phyloP scores from a whole-genome alignment of 2,113 vertebrate genomes.

The human region GRCh38 chr3:138275501-138276000 shows the following conservation, averaged over 20 bases:
- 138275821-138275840: constrained; percentile 2
- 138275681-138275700: background rate
- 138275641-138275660: background rate
- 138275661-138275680: background rate
- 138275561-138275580: background rate
- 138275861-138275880: background rate
- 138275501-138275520: too few relatives aligned
- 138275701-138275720: background rate
- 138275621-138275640: background rate
- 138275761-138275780: background rate
- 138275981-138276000: background rate
- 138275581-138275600: background rate
- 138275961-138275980: background rate
- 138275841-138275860: background rate
- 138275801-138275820: background rate
- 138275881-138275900: background rate
- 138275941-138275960: background rate
- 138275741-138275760: background rate
- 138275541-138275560: too few relatives aligned
- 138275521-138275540: too few relatives aligned
- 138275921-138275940: background rate
- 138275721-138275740: background rate
- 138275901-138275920: background rate
- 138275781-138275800: background rate
- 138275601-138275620: background rate